Percentiles rank a stretch among this genome's conserved stretches.
Evolutionary conservation across 1,140 invertebrate species (phyloP).

Genomic region (Pectinophora gossypiella): DNA sequence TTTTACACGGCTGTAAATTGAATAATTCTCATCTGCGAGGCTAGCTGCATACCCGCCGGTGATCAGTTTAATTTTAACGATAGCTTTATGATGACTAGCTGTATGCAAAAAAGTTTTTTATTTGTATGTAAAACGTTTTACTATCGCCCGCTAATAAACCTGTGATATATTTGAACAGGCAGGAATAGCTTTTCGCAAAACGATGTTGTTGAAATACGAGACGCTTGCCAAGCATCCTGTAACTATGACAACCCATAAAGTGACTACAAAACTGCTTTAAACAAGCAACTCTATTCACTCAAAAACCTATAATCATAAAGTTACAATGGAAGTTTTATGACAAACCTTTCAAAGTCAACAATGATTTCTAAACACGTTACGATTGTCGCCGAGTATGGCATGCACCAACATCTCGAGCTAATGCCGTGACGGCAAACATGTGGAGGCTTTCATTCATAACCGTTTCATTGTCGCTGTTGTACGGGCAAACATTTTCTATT

Average conservation of each 20-base stretch:
- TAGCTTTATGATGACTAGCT: neutral
- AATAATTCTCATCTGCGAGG: neutral
- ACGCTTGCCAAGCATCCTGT: no score
- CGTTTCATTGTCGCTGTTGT: neutral
- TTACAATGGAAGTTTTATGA: neutral
- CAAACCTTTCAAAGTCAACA: neutral
- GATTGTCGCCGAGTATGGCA: neutral
- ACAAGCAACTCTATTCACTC: neutral
- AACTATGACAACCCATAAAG: no score
- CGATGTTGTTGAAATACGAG: no score
- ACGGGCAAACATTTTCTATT: neutral
- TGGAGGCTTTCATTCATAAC: constrained; percentile 2
- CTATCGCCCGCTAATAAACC: no score
- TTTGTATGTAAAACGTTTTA: no score
- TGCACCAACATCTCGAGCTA: neutral
- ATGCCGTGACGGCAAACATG: neutral
- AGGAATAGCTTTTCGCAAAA: no score
- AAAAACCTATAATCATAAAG: neutral
- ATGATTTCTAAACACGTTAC: neutral
- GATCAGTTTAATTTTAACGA: neutral
- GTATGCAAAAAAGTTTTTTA: no score
- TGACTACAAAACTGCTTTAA: neutral
- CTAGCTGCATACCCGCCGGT: neutral
- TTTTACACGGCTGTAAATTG: neutral
- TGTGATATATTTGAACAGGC: no score